Conservation (phyloP, 2,113 vertebrate species). For the Paramormyrops kingsleyae region DNA sequence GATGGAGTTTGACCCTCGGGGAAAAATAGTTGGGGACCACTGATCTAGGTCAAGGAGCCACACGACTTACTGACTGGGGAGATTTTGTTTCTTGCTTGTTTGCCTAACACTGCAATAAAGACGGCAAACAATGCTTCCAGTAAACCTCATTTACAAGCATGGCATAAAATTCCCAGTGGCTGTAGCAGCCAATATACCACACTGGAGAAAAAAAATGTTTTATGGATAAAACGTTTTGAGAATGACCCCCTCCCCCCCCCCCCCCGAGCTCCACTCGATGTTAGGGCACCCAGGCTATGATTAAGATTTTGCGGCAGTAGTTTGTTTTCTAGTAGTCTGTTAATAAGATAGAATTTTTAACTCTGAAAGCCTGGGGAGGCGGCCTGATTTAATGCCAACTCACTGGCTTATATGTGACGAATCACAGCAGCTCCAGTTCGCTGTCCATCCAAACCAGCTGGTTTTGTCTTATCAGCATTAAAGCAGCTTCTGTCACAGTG, state of each 20-base stretch:
- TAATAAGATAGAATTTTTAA: constrained; percentile 12
- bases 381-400: constrained; percentile 7
- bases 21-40: neutral
- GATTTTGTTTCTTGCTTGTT: neutral
- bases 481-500: neutral
- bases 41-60: neutral
- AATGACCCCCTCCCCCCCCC: neutral
- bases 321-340: neutral
- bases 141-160: constrained; percentile 7
- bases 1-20: neutral
- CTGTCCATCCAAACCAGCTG: neutral
- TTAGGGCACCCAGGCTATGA: neutral
- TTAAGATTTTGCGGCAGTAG: constrained; percentile 12
- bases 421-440: neutral
- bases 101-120: neutral
- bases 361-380: neutral
- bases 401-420: neutral
- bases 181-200: neutral
- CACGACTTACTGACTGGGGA: neutral
- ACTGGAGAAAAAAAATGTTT: neutral
- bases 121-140: neutral
- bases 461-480: constrained; percentile 11
- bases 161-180: neutral
- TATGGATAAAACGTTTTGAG: constrained; percentile 12
- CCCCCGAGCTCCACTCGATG: neutral